These are phyloP conservation scores for Caiman crocodilus DNA, from an alignment of 2,797 vertebrate species.

Conservation along the genomic window DNA sequence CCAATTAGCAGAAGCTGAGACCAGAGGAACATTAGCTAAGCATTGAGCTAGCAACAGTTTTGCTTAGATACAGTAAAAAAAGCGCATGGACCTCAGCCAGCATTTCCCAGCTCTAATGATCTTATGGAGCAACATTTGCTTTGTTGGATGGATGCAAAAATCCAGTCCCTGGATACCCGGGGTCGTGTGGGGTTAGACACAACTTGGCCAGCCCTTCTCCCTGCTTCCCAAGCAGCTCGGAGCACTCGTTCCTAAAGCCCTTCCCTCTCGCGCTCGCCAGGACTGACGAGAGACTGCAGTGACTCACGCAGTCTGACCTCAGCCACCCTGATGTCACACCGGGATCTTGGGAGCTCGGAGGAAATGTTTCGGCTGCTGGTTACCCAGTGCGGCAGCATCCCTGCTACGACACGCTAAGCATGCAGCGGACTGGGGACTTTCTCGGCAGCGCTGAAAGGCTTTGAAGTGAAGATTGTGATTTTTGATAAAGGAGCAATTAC, in stretches of 20 bases:
- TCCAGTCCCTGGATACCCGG: too few relatives aligned
- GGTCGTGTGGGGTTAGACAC: too few relatives aligned
- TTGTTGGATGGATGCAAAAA: too few relatives aligned
- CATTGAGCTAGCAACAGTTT: too few relatives aligned
- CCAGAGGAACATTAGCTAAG: too few relatives aligned
- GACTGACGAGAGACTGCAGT: rapidly evolving
- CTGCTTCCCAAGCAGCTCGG: too few relatives aligned
- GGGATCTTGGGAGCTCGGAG: neutral
- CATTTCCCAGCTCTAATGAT: too few relatives aligned
- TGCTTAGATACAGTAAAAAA: too few relatives aligned
- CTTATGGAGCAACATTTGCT: too few relatives aligned
- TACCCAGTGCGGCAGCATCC: neutral
- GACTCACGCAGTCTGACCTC: rapidly evolving
- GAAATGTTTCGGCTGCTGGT: neutral
- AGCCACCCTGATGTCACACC: rapidly evolving
- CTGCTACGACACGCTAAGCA: neutral
- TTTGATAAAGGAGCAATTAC: neutral
- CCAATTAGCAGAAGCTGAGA: too few relatives aligned
- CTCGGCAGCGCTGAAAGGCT: neutral
- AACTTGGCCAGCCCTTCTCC: too few relatives aligned
- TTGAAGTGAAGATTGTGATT: neutral
- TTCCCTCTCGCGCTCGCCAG: rapidly evolving
- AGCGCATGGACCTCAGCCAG: too few relatives aligned
- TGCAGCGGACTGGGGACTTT: neutral
- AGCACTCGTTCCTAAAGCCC: rapidly evolving